Percentiles rank a stretch among this genome's conserved stretches.
Evolutionary conservation across 2,888 invertebrate species (phyloP).

Genomic region (Enchytraeus crypticus): DNA sequence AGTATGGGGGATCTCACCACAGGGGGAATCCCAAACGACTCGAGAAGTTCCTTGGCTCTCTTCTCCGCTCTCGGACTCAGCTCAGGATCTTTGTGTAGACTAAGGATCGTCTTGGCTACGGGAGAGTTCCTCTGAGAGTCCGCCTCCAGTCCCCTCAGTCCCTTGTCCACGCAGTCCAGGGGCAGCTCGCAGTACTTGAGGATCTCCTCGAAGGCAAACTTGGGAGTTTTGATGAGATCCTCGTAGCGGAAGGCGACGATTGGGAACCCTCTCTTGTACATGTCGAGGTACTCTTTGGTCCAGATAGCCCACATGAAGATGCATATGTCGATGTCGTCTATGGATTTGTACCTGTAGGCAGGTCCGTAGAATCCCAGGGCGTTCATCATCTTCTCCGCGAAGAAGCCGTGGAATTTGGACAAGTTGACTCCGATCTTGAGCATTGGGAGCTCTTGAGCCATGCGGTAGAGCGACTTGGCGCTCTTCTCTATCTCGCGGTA

Average conservation of each 20-base stretch:
- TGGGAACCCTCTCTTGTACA: not conserved
- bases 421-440: not conserved
- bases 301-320: not conserved
- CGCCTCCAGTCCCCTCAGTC: conserved; percentile 1
- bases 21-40: not conserved
- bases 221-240: not conserved
- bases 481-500: conserved; percentile 16
- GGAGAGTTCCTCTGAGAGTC: conserved; percentile 2
- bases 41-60: not conserved
- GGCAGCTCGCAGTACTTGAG: conserved; percentile 1
- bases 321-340: not conserved
- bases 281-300: not conserved
- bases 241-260: conserved; percentile 4
- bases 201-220: not conserved
- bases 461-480: conserved; percentile 13
- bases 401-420: not conserved
- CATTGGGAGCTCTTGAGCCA: conserved; percentile 5
- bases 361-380: conserved; percentile 4
- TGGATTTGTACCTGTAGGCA: not conserved
- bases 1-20: not conserved
- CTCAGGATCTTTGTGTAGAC: not conserved
- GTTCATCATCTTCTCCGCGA: not conserved
- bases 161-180: not conserved
- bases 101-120: not conserved
- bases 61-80: not conserved